Evolutionary conservation across 1,140 invertebrate genomes (phyloP).

Genomic region (Harlomillsia oculata): DNA sequence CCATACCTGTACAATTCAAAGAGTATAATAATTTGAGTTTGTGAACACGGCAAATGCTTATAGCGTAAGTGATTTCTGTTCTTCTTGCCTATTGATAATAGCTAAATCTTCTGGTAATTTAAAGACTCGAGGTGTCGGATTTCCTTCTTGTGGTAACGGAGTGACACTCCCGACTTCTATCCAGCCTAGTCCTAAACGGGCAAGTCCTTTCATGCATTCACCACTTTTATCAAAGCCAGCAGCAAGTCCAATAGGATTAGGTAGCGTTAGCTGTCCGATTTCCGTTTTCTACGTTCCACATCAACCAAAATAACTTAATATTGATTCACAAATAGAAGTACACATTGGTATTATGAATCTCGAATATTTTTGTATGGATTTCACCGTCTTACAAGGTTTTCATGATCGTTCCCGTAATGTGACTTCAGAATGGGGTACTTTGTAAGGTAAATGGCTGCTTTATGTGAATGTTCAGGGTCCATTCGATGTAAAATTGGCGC

Average conservation of each 20-base stretch:
- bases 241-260: constrained; percentile 88
- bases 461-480: constrained; percentile 70
- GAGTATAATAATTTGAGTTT: not conserved
- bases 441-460: constrained; percentile 56
- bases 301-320: not conserved
- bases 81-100: constrained; percentile 72
- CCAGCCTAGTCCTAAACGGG: constrained; percentile 84
- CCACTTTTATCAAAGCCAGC: constrained; percentile 98
- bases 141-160: constrained; percentile 81
- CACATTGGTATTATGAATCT: not conserved
- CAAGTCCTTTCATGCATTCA: constrained; percentile 73
- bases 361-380: not conserved
- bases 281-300: constrained; percentile 49
- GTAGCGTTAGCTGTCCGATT: constrained; percentile 61
- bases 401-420: constrained; percentile 44
- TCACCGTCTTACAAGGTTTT: constrained; percentile 49
- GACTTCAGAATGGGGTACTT: constrained; percentile 63
- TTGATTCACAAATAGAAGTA: not conserved
- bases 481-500: constrained; percentile 59
- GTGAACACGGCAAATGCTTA: not conserved
- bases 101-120: constrained; percentile 71
- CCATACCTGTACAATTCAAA: constrained; percentile 50
- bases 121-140: constrained; percentile 85
- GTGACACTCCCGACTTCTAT: constrained; percentile 96
- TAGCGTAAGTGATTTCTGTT: too few species aligned